phyloP scores from a whole-genome alignment of 2,888 invertebrate genomes.

The Endomychus coccineus region DNA sequence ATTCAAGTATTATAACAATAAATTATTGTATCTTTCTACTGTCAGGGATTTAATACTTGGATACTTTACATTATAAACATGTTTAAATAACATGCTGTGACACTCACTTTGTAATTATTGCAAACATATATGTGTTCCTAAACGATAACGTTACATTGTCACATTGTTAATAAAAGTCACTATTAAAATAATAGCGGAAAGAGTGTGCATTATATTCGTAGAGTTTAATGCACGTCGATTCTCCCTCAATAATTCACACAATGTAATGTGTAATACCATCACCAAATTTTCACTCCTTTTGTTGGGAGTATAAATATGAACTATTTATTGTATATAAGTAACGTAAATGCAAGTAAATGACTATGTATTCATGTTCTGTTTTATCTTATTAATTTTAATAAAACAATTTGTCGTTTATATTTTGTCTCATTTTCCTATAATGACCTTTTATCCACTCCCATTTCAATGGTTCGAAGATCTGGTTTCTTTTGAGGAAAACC shows the following conservation, averaged over 20 bases:
- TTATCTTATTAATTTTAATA: conserved; percentile 47
- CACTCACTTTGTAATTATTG: conserved; percentile 25
- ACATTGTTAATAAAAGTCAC: conserved; percentile 31
- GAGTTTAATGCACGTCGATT: no score
- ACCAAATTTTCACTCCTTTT: conserved; percentile 32
- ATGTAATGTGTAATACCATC: conserved; percentile 33
- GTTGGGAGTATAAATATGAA: conserved; percentile 39
- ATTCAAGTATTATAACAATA: conserved; percentile 11
- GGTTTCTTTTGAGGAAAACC: no score
- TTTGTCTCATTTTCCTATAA: not conserved
- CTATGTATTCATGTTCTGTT: conserved; percentile 47
- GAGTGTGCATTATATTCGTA: no score
- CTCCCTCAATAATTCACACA: conserved; percentile 23
- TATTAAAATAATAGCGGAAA: no score
- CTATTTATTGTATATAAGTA: conserved; percentile 41
- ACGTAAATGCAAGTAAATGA: conserved; percentile 39
- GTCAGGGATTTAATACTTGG: conserved; percentile 7
- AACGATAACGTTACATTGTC: conserved; percentile 41
- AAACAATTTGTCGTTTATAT: conserved; percentile 44
- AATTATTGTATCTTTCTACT: conserved; percentile 1
- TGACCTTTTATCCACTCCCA: no score
- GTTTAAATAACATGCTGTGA: conserved; percentile 21
- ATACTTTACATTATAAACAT: conserved; percentile 11
- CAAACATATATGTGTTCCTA: conserved; percentile 32
- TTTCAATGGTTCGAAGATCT: no score